A percentile compares a stretch with the other conserved stretches of the same genome.
Evolutionary conservation across 1,140 invertebrate species (phyloP).

Genomic region (Araneus ventricosus): DNA sequence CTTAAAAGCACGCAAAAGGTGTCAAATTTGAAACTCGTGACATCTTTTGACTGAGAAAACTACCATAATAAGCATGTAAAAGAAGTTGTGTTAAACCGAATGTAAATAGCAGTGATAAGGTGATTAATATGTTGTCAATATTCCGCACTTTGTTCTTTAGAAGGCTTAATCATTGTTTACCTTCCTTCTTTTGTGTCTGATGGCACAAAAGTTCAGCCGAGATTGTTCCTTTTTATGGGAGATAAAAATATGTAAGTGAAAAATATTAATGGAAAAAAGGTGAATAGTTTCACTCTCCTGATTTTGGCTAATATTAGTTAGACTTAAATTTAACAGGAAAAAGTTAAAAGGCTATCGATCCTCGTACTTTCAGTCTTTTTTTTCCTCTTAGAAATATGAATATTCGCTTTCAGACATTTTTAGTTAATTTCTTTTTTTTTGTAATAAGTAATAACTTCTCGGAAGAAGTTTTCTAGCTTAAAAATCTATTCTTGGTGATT

Average conservation of each 20-base stretch:
- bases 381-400: no score
- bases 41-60: conserved; percentile 62
- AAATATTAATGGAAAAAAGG: not conserved
- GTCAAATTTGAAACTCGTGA: conserved; percentile 50
- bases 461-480: no score
- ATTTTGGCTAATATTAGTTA: not conserved
- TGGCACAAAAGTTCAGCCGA: not conserved
- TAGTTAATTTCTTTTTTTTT: no score
- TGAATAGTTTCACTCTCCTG: not conserved
- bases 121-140: conserved; percentile 34
- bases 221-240: not conserved
- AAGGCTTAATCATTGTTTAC: conserved; percentile 40
- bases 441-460: no score
- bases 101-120: conserved; percentile 41
- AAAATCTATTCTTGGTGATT: no score
- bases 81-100: conserved; percentile 23
- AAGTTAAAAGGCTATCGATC: not conserved
- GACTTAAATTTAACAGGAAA: not conserved
- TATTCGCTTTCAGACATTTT: no score
- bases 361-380: no score
- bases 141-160: conserved; percentile 11
- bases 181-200: conserved; percentile 17
- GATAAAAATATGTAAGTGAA: not conserved
- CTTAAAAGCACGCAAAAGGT: conserved; percentile 53
- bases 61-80: conserved; percentile 56